Percentiles rank a stretch among this genome's conserved stretches.
Conservation (phyloP, 1,140 invertebrate species). For the Hetaerina americana region DNA sequence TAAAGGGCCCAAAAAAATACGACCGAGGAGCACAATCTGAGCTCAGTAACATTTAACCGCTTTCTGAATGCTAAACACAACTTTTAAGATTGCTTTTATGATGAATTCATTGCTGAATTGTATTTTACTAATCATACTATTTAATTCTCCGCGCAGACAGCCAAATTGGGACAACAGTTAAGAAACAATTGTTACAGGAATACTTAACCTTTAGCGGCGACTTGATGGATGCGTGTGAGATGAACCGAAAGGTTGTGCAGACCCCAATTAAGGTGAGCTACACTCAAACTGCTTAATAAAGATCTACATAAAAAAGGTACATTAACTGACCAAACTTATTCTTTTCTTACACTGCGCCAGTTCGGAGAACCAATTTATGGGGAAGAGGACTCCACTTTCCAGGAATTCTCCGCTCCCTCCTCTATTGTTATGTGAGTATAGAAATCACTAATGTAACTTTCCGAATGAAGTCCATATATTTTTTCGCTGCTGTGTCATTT, state of each 20-base stretch:
- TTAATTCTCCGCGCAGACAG: too few relatives aligned
- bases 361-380: conserved; percentile 3
- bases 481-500: too few relatives aligned
- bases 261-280: neutral
- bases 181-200: neutral
- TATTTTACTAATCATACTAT: too few relatives aligned
- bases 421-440: neutral
- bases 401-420: conserved; percentile 1
- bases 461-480: too few relatives aligned
- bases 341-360: neutral
- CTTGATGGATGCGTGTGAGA: neutral
- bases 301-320: too few relatives aligned
- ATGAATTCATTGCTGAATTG: too few relatives aligned
- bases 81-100: too few relatives aligned
- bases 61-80: too few relatives aligned
- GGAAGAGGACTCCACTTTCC: neutral
- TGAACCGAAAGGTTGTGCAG: neutral
- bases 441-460: neutral
- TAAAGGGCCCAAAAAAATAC: too few relatives aligned
- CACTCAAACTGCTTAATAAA: too few relatives aligned
- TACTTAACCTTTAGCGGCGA: neutral
- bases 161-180: neutral
- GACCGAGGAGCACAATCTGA: too few relatives aligned
- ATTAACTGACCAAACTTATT: neutral
- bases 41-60: too few relatives aligned